Evolutionary conservation across 1,140 invertebrate species (phyloP).

Genomic region (Phortica variegata): DNA sequence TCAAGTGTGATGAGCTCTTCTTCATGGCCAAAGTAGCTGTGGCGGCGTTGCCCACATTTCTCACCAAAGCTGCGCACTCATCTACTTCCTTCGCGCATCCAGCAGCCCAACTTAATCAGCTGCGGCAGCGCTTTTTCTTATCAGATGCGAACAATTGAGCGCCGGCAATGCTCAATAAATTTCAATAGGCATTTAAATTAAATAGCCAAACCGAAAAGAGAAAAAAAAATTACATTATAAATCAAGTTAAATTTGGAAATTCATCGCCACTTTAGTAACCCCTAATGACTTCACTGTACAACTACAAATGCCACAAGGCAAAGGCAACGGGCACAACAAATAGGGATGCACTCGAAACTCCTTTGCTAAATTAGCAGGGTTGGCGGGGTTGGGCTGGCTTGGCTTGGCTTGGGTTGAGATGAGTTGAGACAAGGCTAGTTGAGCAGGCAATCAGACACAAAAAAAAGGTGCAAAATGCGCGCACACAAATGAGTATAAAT

Average conservation of each 20-base stretch:
- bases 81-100: too few species aligned
- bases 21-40: too few species aligned
- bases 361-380: conserved; percentile 36
- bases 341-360: conserved; percentile 18
- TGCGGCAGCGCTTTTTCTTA: too few species aligned
- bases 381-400: not conserved
- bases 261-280: conserved; percentile 56
- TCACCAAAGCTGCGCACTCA: not conserved
- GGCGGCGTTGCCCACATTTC: conserved; percentile 10
- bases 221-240: conserved; percentile 32
- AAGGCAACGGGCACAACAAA: conserved; percentile 6
- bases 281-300: conserved; percentile 49
- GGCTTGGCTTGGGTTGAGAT: not conserved
- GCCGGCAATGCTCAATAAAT: conserved; percentile 45
- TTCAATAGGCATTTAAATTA: conserved; percentile 52
- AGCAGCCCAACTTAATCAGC: too few species aligned
- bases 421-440: too few species aligned
- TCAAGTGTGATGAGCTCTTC: conserved; percentile 46
- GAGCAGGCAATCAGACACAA: too few species aligned
- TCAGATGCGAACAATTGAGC: too few species aligned
- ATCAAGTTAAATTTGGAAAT: conserved; percentile 50
- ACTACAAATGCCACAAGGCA: not conserved
- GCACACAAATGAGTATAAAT: conserved; percentile 54
- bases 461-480: conserved; percentile 48
- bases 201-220: conserved; percentile 24